Evolutionary conservation across 2,797 vertebrate species (phyloP).

Genomic region (Cirrhinus mrigala): DNA sequence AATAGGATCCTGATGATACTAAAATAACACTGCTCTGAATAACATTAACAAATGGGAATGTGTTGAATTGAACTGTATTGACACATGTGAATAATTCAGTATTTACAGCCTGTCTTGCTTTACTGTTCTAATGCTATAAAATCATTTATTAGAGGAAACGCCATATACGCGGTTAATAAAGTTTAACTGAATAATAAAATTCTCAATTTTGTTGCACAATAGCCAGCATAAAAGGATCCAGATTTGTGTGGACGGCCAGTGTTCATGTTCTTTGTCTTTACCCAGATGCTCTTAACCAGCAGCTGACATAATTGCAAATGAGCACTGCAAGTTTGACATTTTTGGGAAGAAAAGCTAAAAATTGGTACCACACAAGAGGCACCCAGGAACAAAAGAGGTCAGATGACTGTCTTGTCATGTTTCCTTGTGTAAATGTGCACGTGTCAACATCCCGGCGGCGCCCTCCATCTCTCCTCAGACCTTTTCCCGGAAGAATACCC

Average conservation of each 20-base stretch:
- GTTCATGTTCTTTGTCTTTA: constrained; percentile 20
- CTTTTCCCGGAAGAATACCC: constrained; percentile 43
- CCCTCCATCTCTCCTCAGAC: constrained; percentile 44
- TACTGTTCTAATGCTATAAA: background rate
- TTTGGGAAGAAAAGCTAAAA: background rate
- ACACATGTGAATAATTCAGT: background rate
- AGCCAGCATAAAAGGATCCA: background rate
- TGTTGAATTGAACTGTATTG: background rate
- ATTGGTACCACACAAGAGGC: background rate
- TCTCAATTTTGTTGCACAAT: background rate
- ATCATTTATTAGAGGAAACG: background rate
- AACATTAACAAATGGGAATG: background rate
- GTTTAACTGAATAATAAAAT: background rate
- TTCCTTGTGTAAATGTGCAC: constrained; percentile 42
- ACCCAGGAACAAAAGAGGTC: constrained; percentile 50
- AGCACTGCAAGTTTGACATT: constrained; percentile 22
- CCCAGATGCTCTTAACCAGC: background rate
- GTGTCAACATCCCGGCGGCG: constrained; percentile 42
- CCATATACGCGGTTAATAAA: background rate
- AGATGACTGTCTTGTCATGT: constrained; percentile 43
- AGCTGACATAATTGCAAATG: constrained; percentile 16
- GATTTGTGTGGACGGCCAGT: background rate
- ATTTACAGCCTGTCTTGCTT: background rate
- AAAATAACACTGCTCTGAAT: background rate
- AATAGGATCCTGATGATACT: background rate